Evolutionary conservation across 2,797 vertebrate genomes (phyloP).

Genomic region (Malacoctenus gilli): DNA sequence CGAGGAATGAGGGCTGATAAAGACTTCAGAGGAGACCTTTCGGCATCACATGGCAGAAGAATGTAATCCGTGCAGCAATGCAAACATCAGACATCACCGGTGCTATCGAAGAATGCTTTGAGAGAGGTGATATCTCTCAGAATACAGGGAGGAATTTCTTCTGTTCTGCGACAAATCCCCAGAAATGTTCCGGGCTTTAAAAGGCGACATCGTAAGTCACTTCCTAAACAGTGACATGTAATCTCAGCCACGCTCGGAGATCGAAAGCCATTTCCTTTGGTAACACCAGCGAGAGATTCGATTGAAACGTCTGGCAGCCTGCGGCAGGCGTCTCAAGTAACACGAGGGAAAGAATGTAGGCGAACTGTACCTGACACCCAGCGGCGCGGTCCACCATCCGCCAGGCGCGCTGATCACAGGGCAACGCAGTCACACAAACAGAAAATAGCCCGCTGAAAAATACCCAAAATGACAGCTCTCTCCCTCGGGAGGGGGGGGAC

Average conservation of each 20-base stretch:
- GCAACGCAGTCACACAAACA: slow-evolving; percentile 11
- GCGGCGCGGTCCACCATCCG: slow-evolving; percentile 66
- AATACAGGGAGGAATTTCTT: not conserved
- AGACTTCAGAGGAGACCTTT: slow-evolving; percentile 37
- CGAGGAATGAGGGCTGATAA: slow-evolving; percentile 37
- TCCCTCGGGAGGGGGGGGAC: slow-evolving; percentile 15
- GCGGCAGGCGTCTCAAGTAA: slow-evolving; percentile 14
- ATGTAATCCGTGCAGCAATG: slow-evolving; percentile 34
- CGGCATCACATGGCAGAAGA: slow-evolving; percentile 36
- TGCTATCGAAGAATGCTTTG: not conserved
- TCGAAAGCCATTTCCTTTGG: slow-evolving; percentile 13
- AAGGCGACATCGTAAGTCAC: not conserved
- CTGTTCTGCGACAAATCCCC: too few relatives aligned
- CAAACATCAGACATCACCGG: slow-evolving; percentile 23
- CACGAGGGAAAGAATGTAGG: slow-evolving; percentile 17
- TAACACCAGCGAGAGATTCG: slow-evolving; percentile 5
- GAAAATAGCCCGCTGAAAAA: slow-evolving; percentile 36
- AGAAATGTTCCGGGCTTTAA: too few relatives aligned
- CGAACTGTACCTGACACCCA: slow-evolving; percentile 71
- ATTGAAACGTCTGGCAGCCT: slow-evolving; percentile 14
- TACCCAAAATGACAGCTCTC: slow-evolving; percentile 52
- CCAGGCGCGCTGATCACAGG: slow-evolving; percentile 42
- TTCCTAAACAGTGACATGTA: slow-evolving; percentile 10
- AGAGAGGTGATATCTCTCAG: not conserved
- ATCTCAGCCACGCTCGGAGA: slow-evolving; percentile 13